Percentiles rank a stretch among this genome's conserved stretches.
phyloP scores from a whole-genome alignment of 23 tunicate genomes.

The Phallusia fumigata region DNA sequence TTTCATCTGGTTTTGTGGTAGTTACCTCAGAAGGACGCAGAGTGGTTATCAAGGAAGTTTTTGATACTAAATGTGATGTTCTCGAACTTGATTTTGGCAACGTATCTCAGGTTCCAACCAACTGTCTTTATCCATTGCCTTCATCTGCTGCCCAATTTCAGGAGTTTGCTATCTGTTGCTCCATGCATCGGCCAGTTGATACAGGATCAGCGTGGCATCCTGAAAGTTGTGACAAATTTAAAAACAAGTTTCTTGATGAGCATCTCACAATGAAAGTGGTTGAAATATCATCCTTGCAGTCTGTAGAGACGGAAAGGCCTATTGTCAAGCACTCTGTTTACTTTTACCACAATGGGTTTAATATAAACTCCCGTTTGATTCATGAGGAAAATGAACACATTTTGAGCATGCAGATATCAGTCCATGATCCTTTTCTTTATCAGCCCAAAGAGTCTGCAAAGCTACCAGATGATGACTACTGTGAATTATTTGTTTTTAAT shows the following conservation, averaged over 20 bases:
- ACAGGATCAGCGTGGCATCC: constrained; percentile 1
- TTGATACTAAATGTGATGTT: constrained; percentile 15
- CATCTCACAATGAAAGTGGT: constrained; percentile 24
- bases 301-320: background rate
- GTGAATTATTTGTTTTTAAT: constrained; percentile 39
- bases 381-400: constrained; percentile 26
- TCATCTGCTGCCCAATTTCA: constrained; percentile 19
- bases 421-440: constrained; percentile 19
- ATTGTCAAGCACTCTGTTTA: constrained; percentile 32
- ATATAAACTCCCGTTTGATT: constrained; percentile 30
- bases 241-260: background rate
- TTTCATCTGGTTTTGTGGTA: constrained; percentile 22
- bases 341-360: constrained; percentile 29
- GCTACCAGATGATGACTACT: constrained; percentile 33
- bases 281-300: constrained; percentile 16
- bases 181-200: constrained; percentile 29
- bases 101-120: background rate
- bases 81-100: constrained; percentile 37
- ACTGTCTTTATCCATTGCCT: constrained; percentile 18
- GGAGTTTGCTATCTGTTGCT: constrained; percentile 39
- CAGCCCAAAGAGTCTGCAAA: constrained; percentile 35
- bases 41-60: constrained; percentile 26
- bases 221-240: background rate
- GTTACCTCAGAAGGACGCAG: constrained; percentile 19
- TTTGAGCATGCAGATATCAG: background rate